Percentiles rank a stretch among this genome's conserved stretches.
phyloP scores from a whole-genome alignment of 2,113 vertebrate genomes.

The Chamaea fasciata region DNA sequence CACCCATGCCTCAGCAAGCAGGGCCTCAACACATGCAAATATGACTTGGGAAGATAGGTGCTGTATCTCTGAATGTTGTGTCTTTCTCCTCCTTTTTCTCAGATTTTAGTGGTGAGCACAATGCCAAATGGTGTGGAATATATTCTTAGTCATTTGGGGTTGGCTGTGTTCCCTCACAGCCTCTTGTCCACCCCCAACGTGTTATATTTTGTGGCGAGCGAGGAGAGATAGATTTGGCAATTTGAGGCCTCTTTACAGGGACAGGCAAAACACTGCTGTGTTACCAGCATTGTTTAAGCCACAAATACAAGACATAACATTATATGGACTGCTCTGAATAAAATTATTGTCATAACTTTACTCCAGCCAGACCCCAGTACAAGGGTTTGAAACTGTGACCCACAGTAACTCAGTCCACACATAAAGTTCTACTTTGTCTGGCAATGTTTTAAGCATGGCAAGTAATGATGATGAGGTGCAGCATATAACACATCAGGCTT shows the following conservation, averaged over 20 bases:
- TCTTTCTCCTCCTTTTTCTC: background rate
- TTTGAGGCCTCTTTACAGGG: fast-evolving
- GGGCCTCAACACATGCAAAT: background rate
- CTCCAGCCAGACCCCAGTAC: background rate
- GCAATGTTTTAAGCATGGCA: background rate
- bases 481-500: background rate
- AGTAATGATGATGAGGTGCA: background rate
- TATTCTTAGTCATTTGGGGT: background rate
- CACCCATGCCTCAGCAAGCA: background rate
- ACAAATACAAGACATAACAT: background rate
- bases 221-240: background rate
- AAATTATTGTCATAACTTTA: background rate
- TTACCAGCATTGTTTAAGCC: background rate
- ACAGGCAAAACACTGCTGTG: background rate
- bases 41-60: background rate
- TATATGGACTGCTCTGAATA: background rate
- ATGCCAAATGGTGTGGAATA: background rate
- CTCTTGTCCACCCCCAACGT: background rate
- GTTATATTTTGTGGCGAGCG: fast-evolving
- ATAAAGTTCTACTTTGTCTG: background rate
- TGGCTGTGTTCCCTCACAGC: background rate
- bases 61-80: fast-evolving
- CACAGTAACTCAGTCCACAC: background rate
- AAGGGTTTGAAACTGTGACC: background rate
- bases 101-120: background rate